These are phyloP conservation scores for Limanda limanda DNA, from an alignment of 2,113 vertebrate species.

Conservation along the genomic window DNA sequence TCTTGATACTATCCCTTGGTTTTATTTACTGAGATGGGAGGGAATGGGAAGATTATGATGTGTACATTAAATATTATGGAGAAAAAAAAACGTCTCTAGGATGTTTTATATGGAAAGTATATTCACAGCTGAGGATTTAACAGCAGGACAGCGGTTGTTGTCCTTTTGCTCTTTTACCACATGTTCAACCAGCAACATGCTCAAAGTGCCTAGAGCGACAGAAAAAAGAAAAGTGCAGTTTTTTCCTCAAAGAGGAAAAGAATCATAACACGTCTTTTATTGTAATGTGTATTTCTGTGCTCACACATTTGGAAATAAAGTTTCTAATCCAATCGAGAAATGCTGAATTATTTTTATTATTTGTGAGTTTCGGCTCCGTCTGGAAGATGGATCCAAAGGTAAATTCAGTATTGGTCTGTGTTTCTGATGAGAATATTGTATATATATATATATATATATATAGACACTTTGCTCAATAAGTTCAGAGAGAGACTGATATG, in stretches of 20 bases:
- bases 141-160: constrained; percentile 22
- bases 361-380: not conserved
- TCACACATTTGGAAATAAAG: constrained; percentile 74
- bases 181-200: constrained; percentile 13
- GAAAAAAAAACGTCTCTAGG: constrained; percentile 39
- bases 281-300: constrained; percentile 63
- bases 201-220: constrained; percentile 45
- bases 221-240: constrained; percentile 60
- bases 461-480: too few relatives aligned
- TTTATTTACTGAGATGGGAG: constrained; percentile 63
- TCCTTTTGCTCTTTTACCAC: constrained; percentile 42
- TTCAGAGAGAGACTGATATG: too few relatives aligned
- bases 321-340: constrained; percentile 50
- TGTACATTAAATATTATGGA: constrained; percentile 76
- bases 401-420: too few relatives aligned
- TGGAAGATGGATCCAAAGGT: not conserved
- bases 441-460: too few relatives aligned
- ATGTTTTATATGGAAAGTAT: constrained; percentile 70
- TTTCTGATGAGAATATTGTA: too few relatives aligned
- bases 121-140: constrained; percentile 59
- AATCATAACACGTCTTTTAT: constrained; percentile 37
- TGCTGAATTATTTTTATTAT: not conserved
- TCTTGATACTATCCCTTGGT: constrained; percentile 56
- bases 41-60: constrained; percentile 46
- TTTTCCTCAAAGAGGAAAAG: constrained; percentile 72